Base-by-base conservation (phyloP, 2,113 vertebrate genomes). In the Hylia prasina region DNA sequence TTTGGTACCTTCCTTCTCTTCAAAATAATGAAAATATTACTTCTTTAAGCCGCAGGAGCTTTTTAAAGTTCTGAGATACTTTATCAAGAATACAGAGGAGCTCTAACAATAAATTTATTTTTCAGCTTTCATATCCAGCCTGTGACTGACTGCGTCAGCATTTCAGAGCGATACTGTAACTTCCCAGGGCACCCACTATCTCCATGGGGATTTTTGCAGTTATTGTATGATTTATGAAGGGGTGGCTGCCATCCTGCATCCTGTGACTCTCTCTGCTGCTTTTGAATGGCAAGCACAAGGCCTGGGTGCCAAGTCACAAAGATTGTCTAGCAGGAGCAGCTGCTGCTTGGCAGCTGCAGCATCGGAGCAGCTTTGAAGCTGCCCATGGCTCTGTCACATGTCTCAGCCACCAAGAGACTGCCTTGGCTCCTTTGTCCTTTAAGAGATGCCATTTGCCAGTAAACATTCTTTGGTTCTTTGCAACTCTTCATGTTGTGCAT, bases 261-360 rank as follows among this genome's bases (percentile, higher is more conserved):
- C 79, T 84, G 64, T 83, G 73, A 81, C 63, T 89, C 79, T 60
- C 86, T 90, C 86, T 96, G 92, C 91, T 96, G 92, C 53, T 87
- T 92, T 81, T 56, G 78, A 96, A 79, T 82, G 85, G 79, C 66
- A 88, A 90, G 75, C 73, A 69, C 51, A 83, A 68, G 93, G 95
- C 78, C 83, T 80, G 90, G 75, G 78, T 93, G 95, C 94, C 97
- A 97, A 95, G 91, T 90, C 85, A 90, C 90, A 96, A 86, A 94
- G 94, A 84, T 86, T 95, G 97, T 95, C 90, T 82, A 97, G 95
- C 90, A 97, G 93, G 64, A 98, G 96, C 97, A 98, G 93, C 97
- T 98, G 93, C 95, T 96, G 90, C 88, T 97, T 98, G 97, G 96
- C 97, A 98, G 94, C 94, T 91, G 85, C 61, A 95, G 93, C 93